Evolutionary conservation across 2,113 vertebrate species (phyloP), one percentile per base, ranked within the genome.

Genomic region (Axis porcinus): DNA sequence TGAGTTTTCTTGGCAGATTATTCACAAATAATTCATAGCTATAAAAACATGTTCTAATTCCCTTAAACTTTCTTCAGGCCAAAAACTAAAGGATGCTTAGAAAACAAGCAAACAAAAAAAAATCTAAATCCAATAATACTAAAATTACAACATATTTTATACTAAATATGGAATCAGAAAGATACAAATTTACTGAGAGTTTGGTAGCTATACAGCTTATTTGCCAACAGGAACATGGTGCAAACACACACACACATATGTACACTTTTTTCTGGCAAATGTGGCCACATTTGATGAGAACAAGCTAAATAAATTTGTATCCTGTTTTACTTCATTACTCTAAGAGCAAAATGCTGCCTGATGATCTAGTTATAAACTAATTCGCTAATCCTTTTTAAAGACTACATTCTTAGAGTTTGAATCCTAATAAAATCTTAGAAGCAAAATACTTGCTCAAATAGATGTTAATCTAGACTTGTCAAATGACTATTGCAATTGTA

Each of bases 401-500:
- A 47, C 52, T 64, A 57, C 40, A 94, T 36, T 52, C 60, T 96
- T 85, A 76, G 33, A 97, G 86, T 83, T 43, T 78, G 87, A 43
- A 89, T 76, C 70, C 9, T 92, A 92, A 89, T 94, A 28, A 28
- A 95, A 81, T 57, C 40, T 92, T 27, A 81, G 40, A 95, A 89
- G 93, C 54, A 96, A 91, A 95, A 78, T 33, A 94, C 28, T 86
- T 89, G 36, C 17, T 89, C 40, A 83, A 86, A 83, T 67, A 96
- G 55, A 89, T 94, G 47, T n/a, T 89, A 86, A 92, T 92, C 7
- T 50, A 78, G 78, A 94, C 45, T 17, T 79, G n/a, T 90, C 19
- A 82, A 97, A 90, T 16, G 79, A 89, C 40, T 64, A 62, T 2
- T 94, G 25, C 36, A 96, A 60, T 86, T 43, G 30, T 60, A 89